Evolutionary conservation across 37 sponge, comb jelly and placozoan species (phyloP), one percentile per base, ranked within the genome.

Genomic region (Dysidea cf. avara): DNA sequence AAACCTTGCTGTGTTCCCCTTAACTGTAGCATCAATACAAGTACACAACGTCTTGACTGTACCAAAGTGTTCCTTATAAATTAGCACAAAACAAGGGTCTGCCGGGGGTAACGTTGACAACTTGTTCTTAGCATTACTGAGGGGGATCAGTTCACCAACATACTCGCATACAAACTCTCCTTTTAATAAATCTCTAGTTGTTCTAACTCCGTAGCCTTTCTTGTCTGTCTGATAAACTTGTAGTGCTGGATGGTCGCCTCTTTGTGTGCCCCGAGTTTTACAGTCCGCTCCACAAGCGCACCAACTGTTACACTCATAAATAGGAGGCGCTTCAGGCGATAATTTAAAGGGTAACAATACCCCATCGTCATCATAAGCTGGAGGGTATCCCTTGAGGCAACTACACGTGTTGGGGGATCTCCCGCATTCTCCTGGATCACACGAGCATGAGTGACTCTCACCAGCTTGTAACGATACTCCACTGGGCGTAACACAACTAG

Each of bases 121-220:
- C 43, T 93, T 48, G 28, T 66, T 29, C 29, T 62, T 39, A 39
- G 88, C 90, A 16, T 82, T 77, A 16, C 64, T 40, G 3, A 28
- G 78, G 25, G 65, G 59, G 20, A 96, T 55, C 13, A 96, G 59
- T 72, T 92, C 88, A 39, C 97, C 97, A 22, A 89, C 69, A 70
- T 92, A 96, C 69, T 96, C 97, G 51, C 80, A 70, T 22, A 96
- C 73, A 74, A 79, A 96, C 48, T 78, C 53, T 17, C 93, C 93
- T 51, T 60, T 59, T 17, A 49, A 57, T 3, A 96, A 69, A 25
- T 36, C 31, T 2, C 48, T 53, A 6, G 56, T n/a, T 0, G 84
- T 75, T 20, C 84, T 29, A 14, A 92, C 80, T 22, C 93, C 97
- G 16, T 63, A 69, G 13, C 97, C 97, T 68, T 92, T 92, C 2